These are phyloP conservation scores for Burhinus oedicnemus DNA, from an alignment of 2,113 vertebrate genomes.

Conservation along the genomic window DNA sequence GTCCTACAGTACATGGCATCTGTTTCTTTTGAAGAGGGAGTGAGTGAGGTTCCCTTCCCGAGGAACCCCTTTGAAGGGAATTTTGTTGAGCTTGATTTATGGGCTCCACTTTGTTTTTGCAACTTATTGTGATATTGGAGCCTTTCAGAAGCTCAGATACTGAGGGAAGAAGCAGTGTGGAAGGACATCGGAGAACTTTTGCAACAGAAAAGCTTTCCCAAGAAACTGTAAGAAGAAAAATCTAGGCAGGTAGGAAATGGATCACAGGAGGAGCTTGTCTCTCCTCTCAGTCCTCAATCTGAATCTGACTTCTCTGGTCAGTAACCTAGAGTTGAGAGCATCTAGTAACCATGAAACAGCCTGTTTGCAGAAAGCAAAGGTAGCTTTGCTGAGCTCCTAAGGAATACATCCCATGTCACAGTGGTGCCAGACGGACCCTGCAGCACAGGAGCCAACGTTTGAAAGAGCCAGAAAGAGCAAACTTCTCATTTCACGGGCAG, in stretches of 20 bases:
- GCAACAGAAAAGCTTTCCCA: not conserved
- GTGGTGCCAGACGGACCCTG: not conserved
- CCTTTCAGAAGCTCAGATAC: not conserved
- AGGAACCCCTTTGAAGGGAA: not conserved
- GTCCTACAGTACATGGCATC: not conserved
- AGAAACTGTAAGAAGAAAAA: not conserved
- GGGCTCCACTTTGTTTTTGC: not conserved
- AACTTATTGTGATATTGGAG: not conserved
- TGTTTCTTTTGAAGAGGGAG: not conserved
- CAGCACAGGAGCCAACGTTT: not conserved
- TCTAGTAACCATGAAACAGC: not conserved
- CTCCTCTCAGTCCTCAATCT: not conserved
- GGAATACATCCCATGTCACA: rapidly evolving
- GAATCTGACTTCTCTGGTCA: not conserved
- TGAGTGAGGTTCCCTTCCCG: not conserved
- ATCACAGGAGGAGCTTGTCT: not conserved
- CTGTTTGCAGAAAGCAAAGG: not conserved
- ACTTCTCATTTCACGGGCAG: not conserved
- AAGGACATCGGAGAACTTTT: not conserved
- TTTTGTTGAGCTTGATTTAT: not conserved
- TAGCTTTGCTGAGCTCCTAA: not conserved
- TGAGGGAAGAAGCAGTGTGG: not conserved
- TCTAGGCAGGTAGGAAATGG: not conserved
- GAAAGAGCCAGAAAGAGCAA: not conserved
- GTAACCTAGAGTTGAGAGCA: not conserved